These are phyloP conservation scores for Grammomys surdaster DNA, from an alignment of 2,113 vertebrate genomes.

Conservation along the genomic window DNA sequence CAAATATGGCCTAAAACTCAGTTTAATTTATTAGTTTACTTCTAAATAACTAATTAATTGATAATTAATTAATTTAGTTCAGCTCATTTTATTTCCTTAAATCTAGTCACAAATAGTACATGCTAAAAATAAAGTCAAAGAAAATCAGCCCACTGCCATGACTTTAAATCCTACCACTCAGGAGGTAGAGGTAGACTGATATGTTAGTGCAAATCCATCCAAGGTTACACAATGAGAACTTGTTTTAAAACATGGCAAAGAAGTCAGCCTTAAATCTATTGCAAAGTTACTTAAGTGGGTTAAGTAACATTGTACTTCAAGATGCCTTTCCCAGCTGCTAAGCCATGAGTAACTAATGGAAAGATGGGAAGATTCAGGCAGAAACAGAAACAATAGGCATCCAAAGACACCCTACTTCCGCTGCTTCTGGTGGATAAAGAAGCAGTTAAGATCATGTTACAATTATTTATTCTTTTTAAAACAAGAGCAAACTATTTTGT, in stretches of 20 bases:
- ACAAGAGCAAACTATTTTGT: neutral
- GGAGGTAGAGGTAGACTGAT: neutral
- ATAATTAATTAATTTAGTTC: neutral
- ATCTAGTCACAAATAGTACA: constrained; percentile 30
- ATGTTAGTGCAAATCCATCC: neutral
- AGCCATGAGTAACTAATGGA: neutral
- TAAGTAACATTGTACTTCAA: neutral
- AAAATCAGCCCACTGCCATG: neutral
- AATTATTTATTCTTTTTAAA: neutral
- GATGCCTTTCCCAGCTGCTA: neutral
- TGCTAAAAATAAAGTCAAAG: neutral
- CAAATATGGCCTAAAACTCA: neutral
- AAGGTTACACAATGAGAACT: neutral
- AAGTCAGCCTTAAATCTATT: neutral
- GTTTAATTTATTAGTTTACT: neutral
- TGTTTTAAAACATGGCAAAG: neutral
- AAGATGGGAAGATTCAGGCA: neutral
- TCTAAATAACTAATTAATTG: neutral
- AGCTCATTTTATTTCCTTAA: constrained; percentile 48
- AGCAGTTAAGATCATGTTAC: neutral
- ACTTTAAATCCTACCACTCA: neutral
- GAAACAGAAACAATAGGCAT: neutral
- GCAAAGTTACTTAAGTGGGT: neutral
- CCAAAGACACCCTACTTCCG: neutral
- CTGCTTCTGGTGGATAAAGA: neutral